Conservation (phyloP, 2,113 vertebrate genomes). For the Hyla sarda region DNA sequence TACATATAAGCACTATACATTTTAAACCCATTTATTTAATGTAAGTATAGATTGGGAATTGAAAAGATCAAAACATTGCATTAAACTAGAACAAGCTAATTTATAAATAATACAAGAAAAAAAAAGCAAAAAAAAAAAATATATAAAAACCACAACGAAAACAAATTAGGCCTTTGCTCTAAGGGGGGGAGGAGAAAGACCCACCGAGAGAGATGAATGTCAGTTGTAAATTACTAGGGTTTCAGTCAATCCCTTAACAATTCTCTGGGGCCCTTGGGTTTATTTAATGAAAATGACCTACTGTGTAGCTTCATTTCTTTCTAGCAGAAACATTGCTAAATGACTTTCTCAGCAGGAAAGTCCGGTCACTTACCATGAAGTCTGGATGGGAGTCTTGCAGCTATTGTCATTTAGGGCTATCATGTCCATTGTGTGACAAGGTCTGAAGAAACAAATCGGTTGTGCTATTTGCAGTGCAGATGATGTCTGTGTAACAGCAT, state of each 20-base stretch:
- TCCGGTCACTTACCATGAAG: conserved; percentile 6
- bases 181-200: conserved; percentile 57
- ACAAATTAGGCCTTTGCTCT: conserved; percentile 65
- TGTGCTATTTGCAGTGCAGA: conserved; percentile 83
- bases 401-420: conserved; percentile 17
- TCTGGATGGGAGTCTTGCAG: conserved; percentile 5
- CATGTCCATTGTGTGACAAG: conserved; percentile 56
- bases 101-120: conserved; percentile 41
- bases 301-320: conserved; percentile 62
- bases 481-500: conserved; percentile 82
- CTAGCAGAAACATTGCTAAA: conserved; percentile 60
- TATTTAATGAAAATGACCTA: conserved; percentile 57
- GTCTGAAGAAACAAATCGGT: conserved; percentile 77
- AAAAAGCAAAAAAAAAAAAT: conserved; percentile 9
- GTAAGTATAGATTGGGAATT: conserved; percentile 60
- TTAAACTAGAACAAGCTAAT: conserved; percentile 41
- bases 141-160: no score
- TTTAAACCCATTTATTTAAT: conserved; percentile 72
- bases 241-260: conserved; percentile 64
- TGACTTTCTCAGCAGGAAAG: conserved; percentile 28
- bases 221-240: conserved; percentile 65
- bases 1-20: conserved; percentile 70
- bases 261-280: conserved; percentile 62
- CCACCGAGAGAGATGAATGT: conserved; percentile 72
- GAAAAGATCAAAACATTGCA: conserved; percentile 59